Base-by-base conservation (phyloP, 1,140 invertebrate genomes). In the Conopomorpha cramerella region DNA sequence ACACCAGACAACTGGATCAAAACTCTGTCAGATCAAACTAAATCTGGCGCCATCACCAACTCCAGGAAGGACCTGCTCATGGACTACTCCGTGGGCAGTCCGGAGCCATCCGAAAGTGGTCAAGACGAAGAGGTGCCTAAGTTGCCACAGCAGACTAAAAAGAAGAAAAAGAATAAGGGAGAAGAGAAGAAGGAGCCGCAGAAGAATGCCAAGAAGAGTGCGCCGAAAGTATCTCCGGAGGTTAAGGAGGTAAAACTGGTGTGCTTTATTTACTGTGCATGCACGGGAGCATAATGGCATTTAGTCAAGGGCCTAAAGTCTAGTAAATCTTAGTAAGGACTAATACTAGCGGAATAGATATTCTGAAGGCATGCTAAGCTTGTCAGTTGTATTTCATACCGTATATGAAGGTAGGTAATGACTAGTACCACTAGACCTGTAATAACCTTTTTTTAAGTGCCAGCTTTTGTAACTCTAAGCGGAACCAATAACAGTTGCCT, bases 1-100 rank as follows among this genome's bases (percentile, higher is more conserved):
- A 76, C 71, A 3, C 71, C 71, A 2, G 41, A 38, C 1, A 53
- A 39, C 16, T 76, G 67, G 65, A 76, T 72, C 26, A 71, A 68
- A 36, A 62, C 56, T 0, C 44, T 72, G 0, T 76, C 65, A 0
- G 63, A 74, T 38, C 70, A 72, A 15, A 59, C 49, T 17, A 52
- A 32, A 3, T 68, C 59, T 1, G 65, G 65, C 0, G 34, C 62
- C 27, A 59, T 67, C 7, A 70, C 58, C 0, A 63, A 64, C 41
- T 74, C 70, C 0, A 57, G 59, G 18, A 74, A 70, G 41, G 70
- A 72, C 30, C 40, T 74, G 0, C 31, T 73, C 1, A 66, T 61
- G 11, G 61, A 71, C 16, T 39, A 34, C 0, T 39, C 50, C 0
- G 15, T 57, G 4, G 28, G 49, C 2, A 52, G 52, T 6, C 49